These are phyloP conservation scores for Electrona antarctica DNA, from an alignment of 2,113 vertebrate genomes.

Conservation along the genomic window DNA sequence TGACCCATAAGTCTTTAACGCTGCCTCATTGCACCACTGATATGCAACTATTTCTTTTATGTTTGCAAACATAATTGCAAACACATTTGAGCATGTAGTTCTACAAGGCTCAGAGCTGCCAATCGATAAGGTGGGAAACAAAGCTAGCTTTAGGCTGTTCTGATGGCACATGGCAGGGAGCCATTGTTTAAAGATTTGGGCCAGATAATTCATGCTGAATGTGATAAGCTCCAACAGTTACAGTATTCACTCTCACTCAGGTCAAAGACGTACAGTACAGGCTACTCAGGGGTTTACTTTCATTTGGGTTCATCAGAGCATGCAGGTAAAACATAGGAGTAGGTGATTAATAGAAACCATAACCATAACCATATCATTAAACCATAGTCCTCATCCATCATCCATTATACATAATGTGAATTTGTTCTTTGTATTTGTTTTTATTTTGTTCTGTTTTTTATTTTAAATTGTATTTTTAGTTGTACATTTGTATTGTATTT, in stretches of 20 bases:
- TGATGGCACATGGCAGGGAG: constrained; percentile 19
- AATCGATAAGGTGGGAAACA: constrained; percentile 43
- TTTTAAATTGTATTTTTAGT: too few species aligned
- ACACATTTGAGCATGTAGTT: constrained; percentile 33
- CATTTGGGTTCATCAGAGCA: constrained; percentile 3
- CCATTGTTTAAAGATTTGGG: not conserved
- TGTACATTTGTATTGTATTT: too few species aligned
- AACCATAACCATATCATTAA: too few species aligned
- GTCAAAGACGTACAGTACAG: not conserved
- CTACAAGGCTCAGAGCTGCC: constrained; percentile 19
- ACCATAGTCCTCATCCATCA: not conserved
- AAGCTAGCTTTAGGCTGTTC: constrained; percentile 25
- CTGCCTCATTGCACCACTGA: constrained; percentile 41
- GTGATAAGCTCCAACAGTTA: constrained; percentile 17
- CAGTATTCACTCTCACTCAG: constrained; percentile 10
- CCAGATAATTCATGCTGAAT: constrained; percentile 34
- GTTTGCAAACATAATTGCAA: constrained; percentile 46
- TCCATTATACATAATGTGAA: too few species aligned
- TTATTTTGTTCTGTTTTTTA: too few species aligned
- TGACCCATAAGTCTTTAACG: constrained; percentile 47
- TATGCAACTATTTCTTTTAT: constrained; percentile 40
- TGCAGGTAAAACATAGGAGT: not conserved
- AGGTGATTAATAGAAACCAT: constrained; percentile 9
- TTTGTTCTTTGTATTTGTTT: too few species aligned
- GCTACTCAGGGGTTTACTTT: constrained; percentile 20